Evolutionary conservation across 1,140 invertebrate species (phyloP).

Genomic region (Musca domestica): DNA sequence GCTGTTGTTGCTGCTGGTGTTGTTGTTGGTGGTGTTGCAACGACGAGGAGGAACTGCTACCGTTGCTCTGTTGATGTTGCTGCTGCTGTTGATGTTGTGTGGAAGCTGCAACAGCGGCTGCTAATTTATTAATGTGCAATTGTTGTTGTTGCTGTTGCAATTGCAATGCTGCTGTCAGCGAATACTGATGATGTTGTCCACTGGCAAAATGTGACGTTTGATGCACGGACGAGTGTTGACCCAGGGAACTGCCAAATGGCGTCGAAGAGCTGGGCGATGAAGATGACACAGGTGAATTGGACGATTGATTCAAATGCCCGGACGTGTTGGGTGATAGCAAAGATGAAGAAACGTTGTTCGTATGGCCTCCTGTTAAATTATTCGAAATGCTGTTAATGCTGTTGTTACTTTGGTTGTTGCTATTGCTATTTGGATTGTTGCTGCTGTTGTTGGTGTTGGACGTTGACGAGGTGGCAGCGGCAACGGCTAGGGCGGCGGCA

Average conservation of each 20-base stretch:
- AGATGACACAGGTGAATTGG: conserved; percentile 50
- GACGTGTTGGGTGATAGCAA: conserved; percentile 43
- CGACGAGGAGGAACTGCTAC: neutral
- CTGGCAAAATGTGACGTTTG: conserved; percentile 24
- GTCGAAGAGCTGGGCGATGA: conserved; percentile 44
- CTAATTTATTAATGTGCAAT: conserved; percentile 45
- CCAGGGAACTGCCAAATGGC: conserved; percentile 28
- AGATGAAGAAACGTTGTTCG: conserved; percentile 33
- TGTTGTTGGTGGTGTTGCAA: conserved; percentile 58
- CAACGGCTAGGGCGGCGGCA: conserved; percentile 52
- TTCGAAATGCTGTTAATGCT: conserved; percentile 49
- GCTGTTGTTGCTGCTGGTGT: conserved; percentile 57
- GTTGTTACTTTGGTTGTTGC: conserved; percentile 28
- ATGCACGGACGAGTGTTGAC: conserved; percentile 36
- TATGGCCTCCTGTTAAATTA: conserved; percentile 55
- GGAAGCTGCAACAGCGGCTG: conserved; percentile 40
- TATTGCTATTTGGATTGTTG: conserved; percentile 36
- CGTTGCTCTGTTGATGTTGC: conserved; percentile 26
- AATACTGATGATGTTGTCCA: conserved; percentile 41
- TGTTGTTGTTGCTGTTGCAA: conserved; percentile 42
- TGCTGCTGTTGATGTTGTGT: conserved; percentile 33
- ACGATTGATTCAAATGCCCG: conserved; percentile 43
- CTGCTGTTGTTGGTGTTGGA: conserved; percentile 39
- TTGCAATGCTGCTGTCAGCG: conserved; percentile 46
- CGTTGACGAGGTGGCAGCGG: conserved; percentile 40